Conservation (phyloP, 2,113 vertebrate genomes). For the Xiphophorus maculatus region DNA sequence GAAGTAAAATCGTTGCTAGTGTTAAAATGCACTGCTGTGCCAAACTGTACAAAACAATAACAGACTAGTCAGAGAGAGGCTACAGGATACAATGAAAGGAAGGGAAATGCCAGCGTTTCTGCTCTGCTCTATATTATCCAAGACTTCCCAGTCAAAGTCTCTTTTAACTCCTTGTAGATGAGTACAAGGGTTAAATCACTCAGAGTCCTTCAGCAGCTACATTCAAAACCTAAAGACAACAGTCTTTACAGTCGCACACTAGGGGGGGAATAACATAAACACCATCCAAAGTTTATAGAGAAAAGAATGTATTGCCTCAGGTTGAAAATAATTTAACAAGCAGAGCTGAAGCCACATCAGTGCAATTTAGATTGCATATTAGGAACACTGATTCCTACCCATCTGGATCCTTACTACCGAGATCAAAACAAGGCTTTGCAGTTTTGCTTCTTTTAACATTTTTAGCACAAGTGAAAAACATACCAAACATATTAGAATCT, state of each 20-base stretch:
- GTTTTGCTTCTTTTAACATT: neutral
- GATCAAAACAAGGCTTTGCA: neutral
- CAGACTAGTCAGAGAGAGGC: conserved; percentile 4
- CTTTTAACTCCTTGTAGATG: conserved; percentile 14
- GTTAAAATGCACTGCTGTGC: neutral
- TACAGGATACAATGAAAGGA: conserved; percentile 64
- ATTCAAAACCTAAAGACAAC: conserved; percentile 20
- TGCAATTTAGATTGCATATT: neutral
- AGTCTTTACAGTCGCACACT: neutral
- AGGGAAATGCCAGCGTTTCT: conserved; percentile 64
- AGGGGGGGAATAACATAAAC: no score
- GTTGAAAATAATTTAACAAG: neutral
- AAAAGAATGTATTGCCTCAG: neutral
- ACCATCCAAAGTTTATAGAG: neutral
- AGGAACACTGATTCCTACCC: neutral
- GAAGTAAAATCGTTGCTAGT: neutral
- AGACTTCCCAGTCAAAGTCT: conserved; percentile 54
- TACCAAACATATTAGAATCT: neutral
- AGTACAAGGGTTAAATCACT: conserved; percentile 70
- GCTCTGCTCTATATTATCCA: conserved; percentile 55
- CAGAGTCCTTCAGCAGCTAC: neutral
- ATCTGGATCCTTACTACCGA: neutral
- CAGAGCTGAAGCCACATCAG: neutral
- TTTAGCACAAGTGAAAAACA: neutral
- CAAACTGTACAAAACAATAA: neutral